Base-by-base conservation (phyloP, 2,113 vertebrate species). In the Phainopepla nitens region DNA sequence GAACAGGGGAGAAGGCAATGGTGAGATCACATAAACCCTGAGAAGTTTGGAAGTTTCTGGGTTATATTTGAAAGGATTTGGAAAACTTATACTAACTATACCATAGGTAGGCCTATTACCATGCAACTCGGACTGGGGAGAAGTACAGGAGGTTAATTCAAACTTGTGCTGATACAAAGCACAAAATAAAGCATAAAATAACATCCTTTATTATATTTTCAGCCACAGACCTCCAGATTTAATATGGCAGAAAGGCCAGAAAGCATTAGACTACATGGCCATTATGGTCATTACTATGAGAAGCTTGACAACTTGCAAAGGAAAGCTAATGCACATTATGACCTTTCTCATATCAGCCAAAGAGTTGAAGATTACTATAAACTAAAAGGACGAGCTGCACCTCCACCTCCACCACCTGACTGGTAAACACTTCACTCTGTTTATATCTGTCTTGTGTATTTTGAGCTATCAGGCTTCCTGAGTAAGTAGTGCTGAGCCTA, bases 261-360 rank as follows among this genome's bases (percentile, higher is more conserved):
- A 65, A 50, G 64, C 50, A 75, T 84, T 49, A 95, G 87, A 91
- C 60, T 87, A 3, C 80, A 9, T 90, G 96, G 91, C 49, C 95
- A 77, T 62, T 99, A 98, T 89, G 95, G 92, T 35, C 97, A 98
- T 94, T 98, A 98, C 82, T 98, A 97, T 64, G 97, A 96, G 71
- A 98, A 98, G 72, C 97, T 98, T 78, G 98, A 98, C 51, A 96
- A 91, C 73, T 78, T 98, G n/a, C 96, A 97, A 61, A 96, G 95
- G 73, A 98, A 95, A 90, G 79, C 65, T 45, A 71, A 90, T 21
- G 95, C 91, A 51, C 94, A 82, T 29, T 45, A 65, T 56, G 73
- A 87, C 89, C 66, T 86, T 60, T 92, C 92, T 94, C 82, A 27
- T 10, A 47, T 91, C 72, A 92, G 75, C 50, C 93, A 96, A 39